Evolutionary conservation across 2,888 invertebrate species (phyloP), one percentile per base, ranked within the genome.

Genomic region (Zygaena filipendulae): DNA sequence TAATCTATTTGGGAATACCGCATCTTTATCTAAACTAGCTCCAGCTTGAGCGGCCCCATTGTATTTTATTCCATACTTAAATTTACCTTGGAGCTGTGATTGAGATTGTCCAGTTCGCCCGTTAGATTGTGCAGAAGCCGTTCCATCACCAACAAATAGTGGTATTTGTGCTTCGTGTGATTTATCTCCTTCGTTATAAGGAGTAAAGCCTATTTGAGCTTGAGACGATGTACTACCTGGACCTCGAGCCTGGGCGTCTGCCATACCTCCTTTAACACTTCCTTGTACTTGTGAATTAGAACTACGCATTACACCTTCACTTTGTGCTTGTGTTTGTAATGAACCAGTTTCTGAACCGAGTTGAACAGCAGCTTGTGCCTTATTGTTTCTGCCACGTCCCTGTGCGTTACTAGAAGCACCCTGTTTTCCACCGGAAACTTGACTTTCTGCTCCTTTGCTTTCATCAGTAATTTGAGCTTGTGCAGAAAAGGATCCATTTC

Each of bases 121-220:
- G 38, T 88, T 89, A 27, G 91, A 87, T 59, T 92, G 91, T 2
- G 92, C 87, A 3, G 89, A 87, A 1, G 92, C 88, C 35, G 87
- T 84, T 4, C 92, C 92, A 16, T 89, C 87, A 1, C 92, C 92
- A 30, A 83, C 83, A 49, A 87, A 88, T 3, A 88, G 86, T 33
- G 62, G 66, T 25, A 72, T 67, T 38, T 83, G 81, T 8, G 51
- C 42, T 7, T 75, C 71, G 25, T 81, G 79, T 13, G 52, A 39
- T 44, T 82, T 80, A 24, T 86, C 85, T 32, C 82, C 81, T 30
- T 87, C 84, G 45, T 85, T 82, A 43, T 86, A 85, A 0, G 92
- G 92, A 27, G 87, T 86, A 52, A 93, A 92, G 1, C 92, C 92
- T 35, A 93, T 92, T 69, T 93, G 92, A 3, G 93, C 92, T 71